Evolutionary conservation across 2,113 vertebrate genomes (phyloP).

Genomic region (Scalopus aquaticus): DNA sequence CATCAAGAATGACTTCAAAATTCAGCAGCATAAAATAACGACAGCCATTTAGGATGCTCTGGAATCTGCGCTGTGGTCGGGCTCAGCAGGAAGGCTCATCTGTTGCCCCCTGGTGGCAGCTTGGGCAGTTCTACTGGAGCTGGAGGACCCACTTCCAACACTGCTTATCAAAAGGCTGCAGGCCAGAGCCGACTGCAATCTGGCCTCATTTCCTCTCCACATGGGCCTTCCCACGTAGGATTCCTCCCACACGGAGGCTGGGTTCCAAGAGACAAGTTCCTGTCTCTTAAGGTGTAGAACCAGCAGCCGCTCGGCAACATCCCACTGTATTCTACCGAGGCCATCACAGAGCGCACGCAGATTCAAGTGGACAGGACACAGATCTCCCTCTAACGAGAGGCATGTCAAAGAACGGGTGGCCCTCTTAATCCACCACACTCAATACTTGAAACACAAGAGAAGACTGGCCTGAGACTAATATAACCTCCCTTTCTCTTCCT

Average conservation of each 20-base stretch:
- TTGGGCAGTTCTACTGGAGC: background rate
- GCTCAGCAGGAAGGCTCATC: background rate
- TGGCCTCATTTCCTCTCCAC: background rate
- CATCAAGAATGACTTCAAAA: slow-evolving; percentile 22
- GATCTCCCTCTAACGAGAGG: background rate
- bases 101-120: background rate
- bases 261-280: background rate
- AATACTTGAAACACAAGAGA: background rate
- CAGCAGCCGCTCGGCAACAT: background rate
- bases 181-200: background rate
- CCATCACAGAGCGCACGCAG: background rate
- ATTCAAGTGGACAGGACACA: background rate
- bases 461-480: background rate
- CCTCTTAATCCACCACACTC: background rate
- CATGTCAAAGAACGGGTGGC: background rate
- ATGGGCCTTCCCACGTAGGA: background rate
- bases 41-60: background rate
- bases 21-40: background rate
- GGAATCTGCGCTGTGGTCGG: background rate
- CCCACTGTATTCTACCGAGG: background rate
- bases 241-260: background rate
- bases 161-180: background rate
- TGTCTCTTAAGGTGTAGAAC: background rate
- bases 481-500: background rate
- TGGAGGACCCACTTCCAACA: background rate